Evolutionary conservation across 64 coral and sea anemone species (phyloP).

Genomic region (Astreopora myriophthalma): DNA sequence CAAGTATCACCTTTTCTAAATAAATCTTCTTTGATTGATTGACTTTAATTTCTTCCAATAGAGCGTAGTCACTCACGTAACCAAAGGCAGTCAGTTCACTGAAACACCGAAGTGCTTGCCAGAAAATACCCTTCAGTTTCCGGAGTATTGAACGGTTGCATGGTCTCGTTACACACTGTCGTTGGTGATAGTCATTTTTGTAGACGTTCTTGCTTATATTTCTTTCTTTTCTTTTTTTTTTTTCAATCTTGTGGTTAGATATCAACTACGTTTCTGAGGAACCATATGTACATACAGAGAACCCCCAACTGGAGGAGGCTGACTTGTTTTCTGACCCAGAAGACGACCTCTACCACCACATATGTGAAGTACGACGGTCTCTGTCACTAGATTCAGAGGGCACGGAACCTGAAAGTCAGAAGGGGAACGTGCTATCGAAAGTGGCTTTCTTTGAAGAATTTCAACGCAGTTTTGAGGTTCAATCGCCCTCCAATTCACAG

Average conservation of each 20-base stretch:
- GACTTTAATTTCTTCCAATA: too few relatives aligned
- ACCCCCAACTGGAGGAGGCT: slow-evolving; percentile 2
- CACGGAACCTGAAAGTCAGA: slow-evolving; percentile 60
- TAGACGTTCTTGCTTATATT: not conserved
- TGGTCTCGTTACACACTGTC: not conserved
- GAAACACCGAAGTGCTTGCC: too few relatives aligned
- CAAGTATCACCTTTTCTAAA: too few relatives aligned
- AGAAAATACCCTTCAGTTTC: too few relatives aligned
- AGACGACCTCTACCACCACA: not conserved
- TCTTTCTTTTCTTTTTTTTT: not conserved
- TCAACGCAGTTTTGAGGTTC: slow-evolving; percentile 1
- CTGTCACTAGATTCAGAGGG: slow-evolving; percentile 71
- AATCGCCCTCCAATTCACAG: slow-evolving; percentile 16
- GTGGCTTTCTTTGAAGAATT: slow-evolving; percentile 63
- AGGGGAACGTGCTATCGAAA: slow-evolving; percentile 38
- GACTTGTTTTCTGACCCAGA: slow-evolving; percentile 35
- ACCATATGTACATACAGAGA: not conserved
- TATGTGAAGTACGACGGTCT: slow-evolving; percentile 57
- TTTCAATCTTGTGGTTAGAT: too few relatives aligned
- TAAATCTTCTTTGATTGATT: too few relatives aligned
- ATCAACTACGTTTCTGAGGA: not conserved
- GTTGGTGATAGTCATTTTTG: not conserved
- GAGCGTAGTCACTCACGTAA: not conserved
- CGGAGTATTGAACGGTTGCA: too few relatives aligned
- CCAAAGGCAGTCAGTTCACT: too few relatives aligned